phyloP scores from a whole-genome alignment of 2,888 invertebrate species.

The Eretmocerus hayati region DNA sequence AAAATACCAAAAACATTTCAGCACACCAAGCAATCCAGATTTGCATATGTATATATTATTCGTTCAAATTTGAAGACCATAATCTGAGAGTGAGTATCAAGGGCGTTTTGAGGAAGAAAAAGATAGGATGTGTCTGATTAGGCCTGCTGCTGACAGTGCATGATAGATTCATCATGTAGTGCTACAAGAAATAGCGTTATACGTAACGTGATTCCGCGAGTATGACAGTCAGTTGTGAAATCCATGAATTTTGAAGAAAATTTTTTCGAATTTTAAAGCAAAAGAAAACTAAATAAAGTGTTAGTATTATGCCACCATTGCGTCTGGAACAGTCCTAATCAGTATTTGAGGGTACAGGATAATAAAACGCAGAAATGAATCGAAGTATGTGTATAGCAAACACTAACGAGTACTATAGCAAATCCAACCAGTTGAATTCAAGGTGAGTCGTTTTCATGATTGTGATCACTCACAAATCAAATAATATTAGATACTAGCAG shows the following conservation, averaged over 20 bases:
- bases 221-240: slow-evolving; percentile 1
- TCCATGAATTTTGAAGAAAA: neutral
- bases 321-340: slow-evolving; percentile 49
- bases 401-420: too few species aligned
- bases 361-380: slow-evolving; percentile 40
- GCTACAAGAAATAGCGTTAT: slow-evolving; percentile 7
- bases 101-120: too few species aligned
- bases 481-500: too few species aligned
- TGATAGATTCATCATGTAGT: slow-evolving; percentile 23
- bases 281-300: slow-evolving; percentile 15
- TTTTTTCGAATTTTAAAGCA: slow-evolving; percentile 9
- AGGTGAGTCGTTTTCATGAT: too few species aligned
- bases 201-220: slow-evolving; percentile 4
- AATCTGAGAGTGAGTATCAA: too few species aligned
- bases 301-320: slow-evolving; percentile 35
- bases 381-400: too few species aligned
- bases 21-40: too few species aligned
- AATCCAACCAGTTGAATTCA: too few species aligned
- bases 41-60: too few species aligned
- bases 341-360: slow-evolving; percentile 41
- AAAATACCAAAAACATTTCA: too few species aligned
- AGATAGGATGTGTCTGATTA: slow-evolving; percentile 42
- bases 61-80: too few species aligned
- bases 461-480: too few species aligned
- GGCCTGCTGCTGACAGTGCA: slow-evolving; percentile 40